Conservation (phyloP, 2,797 vertebrate genomes). For the Halcyon leucocephala region DNA sequence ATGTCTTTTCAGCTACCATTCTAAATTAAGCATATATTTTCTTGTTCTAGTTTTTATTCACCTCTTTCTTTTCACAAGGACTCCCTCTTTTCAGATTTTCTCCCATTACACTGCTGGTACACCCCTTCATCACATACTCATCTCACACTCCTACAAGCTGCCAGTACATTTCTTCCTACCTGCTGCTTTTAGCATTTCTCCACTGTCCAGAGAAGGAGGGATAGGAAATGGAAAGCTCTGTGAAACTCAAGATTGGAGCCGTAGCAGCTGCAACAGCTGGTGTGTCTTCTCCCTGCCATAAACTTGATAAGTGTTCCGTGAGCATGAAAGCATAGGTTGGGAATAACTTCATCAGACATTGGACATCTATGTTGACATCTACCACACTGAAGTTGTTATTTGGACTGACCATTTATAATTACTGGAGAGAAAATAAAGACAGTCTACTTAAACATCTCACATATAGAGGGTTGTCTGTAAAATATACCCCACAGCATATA, state of each 20-base stretch:
- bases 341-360: background rate
- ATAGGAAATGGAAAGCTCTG: background rate
- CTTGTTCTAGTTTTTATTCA: slow-evolving; percentile 31
- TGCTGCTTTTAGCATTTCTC: slow-evolving; percentile 26
- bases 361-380: background rate
- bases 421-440: background rate
- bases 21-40: slow-evolving; percentile 3
- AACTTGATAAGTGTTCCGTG: background rate
- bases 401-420: background rate
- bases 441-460: background rate
- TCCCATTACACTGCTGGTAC: slow-evolving; percentile 22
- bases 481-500: background rate
- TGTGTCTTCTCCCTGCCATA: background rate
- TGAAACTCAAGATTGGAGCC: background rate
- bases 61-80: slow-evolving; percentile 20
- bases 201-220: background rate
- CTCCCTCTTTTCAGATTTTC: slow-evolving; percentile 58
- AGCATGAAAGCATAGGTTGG: background rate
- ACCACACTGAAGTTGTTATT: background rate
- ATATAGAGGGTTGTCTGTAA: background rate
- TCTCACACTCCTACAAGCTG: slow-evolving; percentile 44
- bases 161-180: slow-evolving; percentile 38
- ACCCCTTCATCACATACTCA: slow-evolving; percentile 57
- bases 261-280: background rate
- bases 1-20: background rate